Conservation (phyloP, 2,888 invertebrate species). For the Lasius fuliginosus region DNA sequence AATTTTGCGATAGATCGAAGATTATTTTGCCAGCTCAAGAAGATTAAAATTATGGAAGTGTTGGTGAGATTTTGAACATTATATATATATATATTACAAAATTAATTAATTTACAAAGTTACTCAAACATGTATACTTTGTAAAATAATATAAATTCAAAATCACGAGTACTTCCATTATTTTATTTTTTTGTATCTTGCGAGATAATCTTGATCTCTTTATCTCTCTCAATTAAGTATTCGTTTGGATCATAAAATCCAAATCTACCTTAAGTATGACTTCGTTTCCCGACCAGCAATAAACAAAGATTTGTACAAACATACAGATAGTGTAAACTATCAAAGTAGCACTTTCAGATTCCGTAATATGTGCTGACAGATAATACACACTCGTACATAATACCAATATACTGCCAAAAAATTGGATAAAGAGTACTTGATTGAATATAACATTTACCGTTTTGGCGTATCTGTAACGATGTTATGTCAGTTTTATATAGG, state of each 20-base stretch:
- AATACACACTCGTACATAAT: constrained; percentile 45
- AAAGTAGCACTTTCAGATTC: constrained; percentile 21
- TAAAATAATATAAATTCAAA: not conserved
- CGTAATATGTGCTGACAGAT: constrained; percentile 4
- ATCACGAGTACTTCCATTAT: not conserved
- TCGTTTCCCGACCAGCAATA: constrained; percentile 76
- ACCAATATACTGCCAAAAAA: constrained; percentile 39
- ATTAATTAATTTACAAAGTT: not conserved
- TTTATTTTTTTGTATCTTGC: not conserved
- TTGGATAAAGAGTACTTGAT: constrained; percentile 35
- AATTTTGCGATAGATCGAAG: not conserved
- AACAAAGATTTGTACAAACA: constrained; percentile 72
- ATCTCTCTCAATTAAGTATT: not conserved
- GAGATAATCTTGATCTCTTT: not conserved
- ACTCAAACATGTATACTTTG: not conserved
- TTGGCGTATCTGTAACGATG: constrained; percentile 29
- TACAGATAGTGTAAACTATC: constrained; percentile 62
- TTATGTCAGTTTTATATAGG: not conserved
- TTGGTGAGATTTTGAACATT: not conserved
- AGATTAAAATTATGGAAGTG: not conserved
- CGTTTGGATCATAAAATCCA: not conserved
- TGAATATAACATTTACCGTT: constrained; percentile 26
- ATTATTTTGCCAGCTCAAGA: not conserved
- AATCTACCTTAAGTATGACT: constrained; percentile 69
- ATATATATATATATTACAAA: not conserved